Conservation (phyloP, 2,797 vertebrate genomes). For the Sebastes hubbsi region DNA sequence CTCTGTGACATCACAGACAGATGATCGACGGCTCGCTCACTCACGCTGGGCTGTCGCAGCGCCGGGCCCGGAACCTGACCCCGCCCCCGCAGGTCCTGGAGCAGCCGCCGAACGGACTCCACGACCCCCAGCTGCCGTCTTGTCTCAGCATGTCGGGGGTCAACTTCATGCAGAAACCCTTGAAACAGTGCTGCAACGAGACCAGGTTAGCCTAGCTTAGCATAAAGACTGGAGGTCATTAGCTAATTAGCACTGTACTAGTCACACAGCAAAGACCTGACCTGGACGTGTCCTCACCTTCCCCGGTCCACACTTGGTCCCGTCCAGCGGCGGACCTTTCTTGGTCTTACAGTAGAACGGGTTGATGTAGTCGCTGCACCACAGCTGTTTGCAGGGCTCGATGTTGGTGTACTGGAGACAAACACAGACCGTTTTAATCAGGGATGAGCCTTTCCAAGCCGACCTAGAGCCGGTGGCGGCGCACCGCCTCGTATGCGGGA, state of each 20-base stretch:
- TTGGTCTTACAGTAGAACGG: slow-evolving; percentile 97
- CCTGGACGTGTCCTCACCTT: slow-evolving; percentile 82
- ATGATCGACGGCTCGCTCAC: slow-evolving; percentile 56
- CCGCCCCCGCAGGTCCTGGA: slow-evolving; percentile 93
- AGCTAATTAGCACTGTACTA: too few relatives aligned
- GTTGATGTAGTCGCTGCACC: slow-evolving; percentile 95
- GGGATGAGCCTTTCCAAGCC: too few relatives aligned
- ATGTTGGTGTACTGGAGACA: slow-evolving; percentile 90
- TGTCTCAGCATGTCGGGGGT: slow-evolving; percentile 92
- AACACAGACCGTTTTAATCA: too few relatives aligned
- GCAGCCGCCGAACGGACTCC: slow-evolving; percentile 92
- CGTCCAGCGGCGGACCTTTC: slow-evolving; percentile 95
- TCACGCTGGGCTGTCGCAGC: slow-evolving; percentile 94
- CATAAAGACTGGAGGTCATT: neutral
- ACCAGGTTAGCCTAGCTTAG: neutral
- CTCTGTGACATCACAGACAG: neutral
- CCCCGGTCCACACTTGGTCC: slow-evolving; percentile 92
- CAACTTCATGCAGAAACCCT: slow-evolving; percentile 94
- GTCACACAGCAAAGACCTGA: too few relatives aligned
- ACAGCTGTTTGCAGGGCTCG: slow-evolving; percentile 96
- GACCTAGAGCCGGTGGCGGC: too few relatives aligned
- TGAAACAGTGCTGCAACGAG: slow-evolving; percentile 84
- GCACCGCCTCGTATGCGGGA: too few relatives aligned
- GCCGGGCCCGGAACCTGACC: slow-evolving; percentile 88
- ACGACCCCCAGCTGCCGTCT: slow-evolving; percentile 93